Base-by-base conservation (phyloP, 2,113 vertebrate species). In the Corynorhinus townsendii region DNA sequence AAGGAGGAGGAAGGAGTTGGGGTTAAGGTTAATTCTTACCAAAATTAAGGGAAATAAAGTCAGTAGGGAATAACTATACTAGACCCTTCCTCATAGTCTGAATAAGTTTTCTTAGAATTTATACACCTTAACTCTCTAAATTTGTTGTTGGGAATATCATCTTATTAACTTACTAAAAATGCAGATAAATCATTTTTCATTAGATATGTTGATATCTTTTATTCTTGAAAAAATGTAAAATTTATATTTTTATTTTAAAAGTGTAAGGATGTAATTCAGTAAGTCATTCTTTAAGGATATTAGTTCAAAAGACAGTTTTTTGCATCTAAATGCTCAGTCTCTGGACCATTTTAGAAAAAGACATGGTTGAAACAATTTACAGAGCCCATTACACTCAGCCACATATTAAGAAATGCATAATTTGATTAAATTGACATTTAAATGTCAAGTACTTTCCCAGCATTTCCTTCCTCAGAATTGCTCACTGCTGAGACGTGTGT, bases 381-480 rank as follows among this genome's bases (percentile, higher is more conserved):
- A 97, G 54, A 95, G n/a, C 84, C 91, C 81, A 86, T 93, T 96
- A 94, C 15, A 89, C 66, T 93, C 54, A 92, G 76, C 81, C 33
- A 73, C 75, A 87, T 76, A 69, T 96, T 93, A 93, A 96, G 95
- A 96, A 94, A 84, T 77, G 28, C 91, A 71, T 93, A 96, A 95
- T 95, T 26, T 97, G 95, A 96, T 95, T 97, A 97, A 62, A 72
- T 22, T 95, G 15, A 94, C 33, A 97, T 97, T 97, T 97, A 97
- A 97, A 96, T 89, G 93, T 97, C 96, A 96, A 93, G 95, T n/a
- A 35, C 11, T 79, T 96, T 97, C 93, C 79, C 75, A 96, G 89
- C 93, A 93, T 45, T 91, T 90, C 26, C 47, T 86, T 97, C 94
- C 22, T 22, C 71, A 30, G 71, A 52, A 96, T 90, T 97, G 96